Base-by-base conservation (phyloP, 2,797 vertebrate species). In the Scarus forsteni region DNA sequence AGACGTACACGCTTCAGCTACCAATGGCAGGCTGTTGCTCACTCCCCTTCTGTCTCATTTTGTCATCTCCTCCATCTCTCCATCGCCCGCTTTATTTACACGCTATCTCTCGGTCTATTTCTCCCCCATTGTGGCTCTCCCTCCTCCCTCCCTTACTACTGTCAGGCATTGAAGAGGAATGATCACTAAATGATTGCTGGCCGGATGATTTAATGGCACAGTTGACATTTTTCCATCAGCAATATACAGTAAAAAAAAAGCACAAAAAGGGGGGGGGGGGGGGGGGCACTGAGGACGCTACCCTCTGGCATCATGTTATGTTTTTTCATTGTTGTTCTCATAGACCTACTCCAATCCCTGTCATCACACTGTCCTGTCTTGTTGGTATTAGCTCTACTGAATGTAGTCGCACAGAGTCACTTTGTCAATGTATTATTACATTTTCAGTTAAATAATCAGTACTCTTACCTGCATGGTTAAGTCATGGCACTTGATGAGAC, bases 161-260 rank as follows among this genome's bases (percentile, higher is more conserved):
- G 70, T 57, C 61, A 82, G 57, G 68, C 74, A 3, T 70, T 86
- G 76, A 81, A 83, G 77, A 82, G 84, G 80, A 83, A 79, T 85
- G 80, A 91, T 90, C 85, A 83, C 81, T 85, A 87, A 90, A 90
- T 87, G 88, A 88, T 87, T 81, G 71, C 85, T 70, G 65, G 77
- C 71, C 66, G 42, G 64, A 77, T 85, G 85, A 89, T 80, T 84
- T 79, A 92, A 89, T 66, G 68, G 73, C 65, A 85, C 42, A 69
- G 68, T 81, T 91, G 88, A 89, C 86, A 81, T 90, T 90, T 90
- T 66, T 66, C 64, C 76, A 72, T 83, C 87, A 79, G 66, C 73
- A 55, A 55, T 70, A 61, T 75, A 80, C 50, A 81, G 73, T 71
- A 52, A 60, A 75, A 34, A 14, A n/a, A n/a, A n/a, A n/a, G n/a